Conservation (phyloP, 2,113 vertebrate species). For the Bettongia penicillata region DNA sequence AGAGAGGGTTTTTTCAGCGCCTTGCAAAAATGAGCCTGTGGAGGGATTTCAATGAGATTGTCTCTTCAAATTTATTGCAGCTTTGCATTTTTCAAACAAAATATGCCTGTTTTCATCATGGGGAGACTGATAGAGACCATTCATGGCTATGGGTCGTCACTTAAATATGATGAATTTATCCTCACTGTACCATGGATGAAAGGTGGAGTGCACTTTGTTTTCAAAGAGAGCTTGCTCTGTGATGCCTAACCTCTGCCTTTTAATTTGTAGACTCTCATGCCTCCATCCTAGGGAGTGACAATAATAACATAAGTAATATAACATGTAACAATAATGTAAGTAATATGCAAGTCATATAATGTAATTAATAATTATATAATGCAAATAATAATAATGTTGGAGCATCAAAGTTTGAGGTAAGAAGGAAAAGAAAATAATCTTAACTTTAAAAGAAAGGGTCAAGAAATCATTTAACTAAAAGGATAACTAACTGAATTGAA, state of each 20-base stretch:
- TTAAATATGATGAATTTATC: not conserved
- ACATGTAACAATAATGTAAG: too few relatives aligned
- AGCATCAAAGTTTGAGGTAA: not conserved
- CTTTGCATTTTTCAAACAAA: slow-evolving; percentile 22
- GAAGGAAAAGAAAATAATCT: not conserved
- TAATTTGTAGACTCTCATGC: not conserved
- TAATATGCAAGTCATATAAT: too few relatives aligned
- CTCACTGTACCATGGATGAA: not conserved
- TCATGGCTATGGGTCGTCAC: not conserved
- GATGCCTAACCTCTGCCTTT: not conserved
- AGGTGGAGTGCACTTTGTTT: not conserved
- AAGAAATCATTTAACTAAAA: not conserved
- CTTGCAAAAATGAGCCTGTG: slow-evolving; percentile 91
- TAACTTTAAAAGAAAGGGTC: not conserved
- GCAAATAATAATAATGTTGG: not conserved
- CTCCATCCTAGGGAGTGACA: not conserved
- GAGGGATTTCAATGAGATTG: slow-evolving; percentile 33
- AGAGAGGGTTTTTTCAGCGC: slow-evolving; percentile 90
- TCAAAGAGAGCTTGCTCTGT: not conserved
- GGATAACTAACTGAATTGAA: not conserved
- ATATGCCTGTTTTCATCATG: not conserved
- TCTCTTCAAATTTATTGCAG: slow-evolving; percentile 30
- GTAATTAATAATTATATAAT: not conserved
- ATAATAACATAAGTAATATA: not conserved
- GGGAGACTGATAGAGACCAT: not conserved